Evolutionary conservation across 2,888 invertebrate genomes (phyloP), one percentile per base, ranked within the genome.

Genomic region (Hedya salicella): DNA sequence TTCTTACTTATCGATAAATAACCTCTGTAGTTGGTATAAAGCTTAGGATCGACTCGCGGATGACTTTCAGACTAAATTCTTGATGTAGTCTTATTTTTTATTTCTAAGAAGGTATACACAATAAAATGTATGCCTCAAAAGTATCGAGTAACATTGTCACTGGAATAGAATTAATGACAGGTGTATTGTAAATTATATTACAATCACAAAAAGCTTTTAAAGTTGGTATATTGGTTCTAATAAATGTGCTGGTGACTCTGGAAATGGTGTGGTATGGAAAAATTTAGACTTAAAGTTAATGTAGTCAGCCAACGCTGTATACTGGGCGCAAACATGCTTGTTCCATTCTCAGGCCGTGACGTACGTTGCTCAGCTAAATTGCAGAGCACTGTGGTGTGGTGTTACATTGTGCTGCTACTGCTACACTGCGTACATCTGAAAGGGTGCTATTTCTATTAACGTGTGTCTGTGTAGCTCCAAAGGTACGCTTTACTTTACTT

Each of bases 261-360:
- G 8, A 39, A 40, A 36, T 50, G 61, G 50, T 17, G 42, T 50
- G 30, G 2, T 50, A 39, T 5, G 36, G 40, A 13, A 14, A 25
- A 50, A 50, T 11, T 19, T 52, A 48, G 46, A 36, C 39, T 36
- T 16, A 11, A 50, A 40, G 40, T 40, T 16, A 40, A 40, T 39
- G 39, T 13, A 39, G 39, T 17, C 53, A 19, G 40, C 11, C 61
- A 44, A 19, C 61, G 42, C 19, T 16, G 11, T 21, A 50, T 14
- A n/a, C n/a, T n/a, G n/a, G 44, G 19, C 44, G 32, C 39, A 32
- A 32, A 62, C 61, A 32, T 52, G 42, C 52, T 44, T 62, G 61
- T 62, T 62, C 21, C 52, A 52, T 44, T 32, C 30, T 62, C 61
- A 32, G 61, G n/a, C 9, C 14, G 14, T 3, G 19, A 19, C 21